Percentiles rank a stretch among this genome's conserved stretches.
phyloP scores from a whole-genome alignment of 2,888 invertebrate species.

The Orgyia antiqua region DNA sequence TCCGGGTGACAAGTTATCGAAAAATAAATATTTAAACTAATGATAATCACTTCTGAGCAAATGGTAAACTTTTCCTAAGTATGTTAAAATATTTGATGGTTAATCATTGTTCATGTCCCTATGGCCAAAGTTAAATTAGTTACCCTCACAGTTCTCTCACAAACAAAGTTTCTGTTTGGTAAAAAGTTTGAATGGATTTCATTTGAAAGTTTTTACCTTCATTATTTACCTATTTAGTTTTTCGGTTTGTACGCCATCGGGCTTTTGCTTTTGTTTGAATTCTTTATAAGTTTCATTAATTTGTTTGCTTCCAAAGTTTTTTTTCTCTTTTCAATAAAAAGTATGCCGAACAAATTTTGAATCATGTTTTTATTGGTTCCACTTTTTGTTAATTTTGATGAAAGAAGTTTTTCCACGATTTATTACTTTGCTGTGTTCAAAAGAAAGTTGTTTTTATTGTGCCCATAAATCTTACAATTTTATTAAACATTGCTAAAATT shows the following conservation, averaged over 20 bases:
- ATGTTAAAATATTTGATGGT: conserved; percentile 1
- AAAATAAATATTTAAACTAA: too few relatives aligned
- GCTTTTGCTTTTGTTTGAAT: conserved; percentile 41
- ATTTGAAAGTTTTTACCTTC: conserved; percentile 55
- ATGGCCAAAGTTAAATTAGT: conserved; percentile 46
- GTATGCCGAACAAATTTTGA: conserved; percentile 12
- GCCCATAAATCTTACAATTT: conserved; percentile 9
- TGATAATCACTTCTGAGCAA: too few relatives aligned
- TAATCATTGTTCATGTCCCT: conserved; percentile 25
- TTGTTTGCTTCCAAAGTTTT: conserved; percentile 26
- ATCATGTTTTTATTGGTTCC: conserved; percentile 17
- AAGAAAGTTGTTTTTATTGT: conserved; percentile 12
- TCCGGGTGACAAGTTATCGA: too few relatives aligned
- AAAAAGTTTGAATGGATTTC: conserved; percentile 56
- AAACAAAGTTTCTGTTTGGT: conserved; percentile 45
- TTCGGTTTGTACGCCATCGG: conserved; percentile 39
- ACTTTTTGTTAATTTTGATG: conserved; percentile 21
- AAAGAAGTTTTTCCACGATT: conserved; percentile 17
- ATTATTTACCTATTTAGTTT: conserved; percentile 57
- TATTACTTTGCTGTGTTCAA: conserved; percentile 14
- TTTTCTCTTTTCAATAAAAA: conserved; percentile 16
- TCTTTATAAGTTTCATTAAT: conserved; percentile 47
- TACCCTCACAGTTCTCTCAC: conserved; percentile 28
- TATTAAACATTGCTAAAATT: too few relatives aligned
- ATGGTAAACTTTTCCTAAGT: too few relatives aligned